Percentiles rank a stretch among this genome's conserved stretches.
Evolutionary conservation across 2,113 vertebrate species (phyloP).

Genomic region (Mirza zaza): DNA sequence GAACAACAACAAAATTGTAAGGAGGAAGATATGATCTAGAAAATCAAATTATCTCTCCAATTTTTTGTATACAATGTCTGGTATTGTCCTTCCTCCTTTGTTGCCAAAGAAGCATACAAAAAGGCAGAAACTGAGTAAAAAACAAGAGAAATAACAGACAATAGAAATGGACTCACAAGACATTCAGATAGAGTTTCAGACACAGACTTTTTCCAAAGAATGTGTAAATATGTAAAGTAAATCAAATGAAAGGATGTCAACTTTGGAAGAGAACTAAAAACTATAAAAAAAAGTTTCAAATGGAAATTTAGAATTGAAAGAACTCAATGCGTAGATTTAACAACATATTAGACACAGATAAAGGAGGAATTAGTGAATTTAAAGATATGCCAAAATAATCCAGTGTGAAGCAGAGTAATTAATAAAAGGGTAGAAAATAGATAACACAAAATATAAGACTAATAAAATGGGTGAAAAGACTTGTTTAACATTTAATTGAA

Average conservation of each 20-base stretch:
- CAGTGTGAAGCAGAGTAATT: not conserved
- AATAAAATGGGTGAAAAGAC: not conserved
- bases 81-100: not conserved
- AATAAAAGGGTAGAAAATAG: not conserved
- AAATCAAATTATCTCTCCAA: not conserved
- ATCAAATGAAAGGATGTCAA: not conserved
- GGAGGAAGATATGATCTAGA: not conserved
- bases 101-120: not conserved
- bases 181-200: not conserved
- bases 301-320: not conserved
- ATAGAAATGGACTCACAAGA: not conserved
- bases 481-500: not conserved
- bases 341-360: not conserved
- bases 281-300: not conserved
- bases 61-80: not conserved
- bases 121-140: not conserved
- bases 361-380: not conserved
- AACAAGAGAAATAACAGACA: not conserved
- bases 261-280: not conserved
- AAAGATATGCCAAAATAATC: not conserved
- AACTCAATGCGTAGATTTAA: not conserved
- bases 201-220: not conserved
- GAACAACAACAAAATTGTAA: not conserved
- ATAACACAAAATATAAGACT: not conserved
- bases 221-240: not conserved